Evolutionary conservation across 2,797 vertebrate species (phyloP), one percentile per base, ranked within the genome.

Genomic region (Halcyon chelicuti): DNA sequence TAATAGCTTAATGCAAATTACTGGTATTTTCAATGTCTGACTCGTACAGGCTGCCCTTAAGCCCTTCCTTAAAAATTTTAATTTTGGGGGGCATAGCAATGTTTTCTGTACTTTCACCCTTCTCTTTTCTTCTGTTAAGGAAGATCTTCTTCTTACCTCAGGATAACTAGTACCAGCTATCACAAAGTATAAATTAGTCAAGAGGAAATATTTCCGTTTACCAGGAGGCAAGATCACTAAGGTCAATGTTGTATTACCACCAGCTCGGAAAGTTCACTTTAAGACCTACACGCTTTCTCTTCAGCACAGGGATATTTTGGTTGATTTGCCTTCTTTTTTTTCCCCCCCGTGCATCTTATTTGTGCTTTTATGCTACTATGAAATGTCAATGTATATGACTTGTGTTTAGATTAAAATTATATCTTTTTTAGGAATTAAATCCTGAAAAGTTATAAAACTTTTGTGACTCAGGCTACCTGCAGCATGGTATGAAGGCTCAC

Each of bases 81-180:
- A 23, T 46, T 75, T 71, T 58, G 61, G 39, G 22, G 25, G 58
- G 23, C n/a, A 61, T 12, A 61, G 9, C 2, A 25, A 29, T 77
- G 35, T 75, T 86, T 93, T 60, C 46, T 88, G 61, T 42, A 92
- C 92, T 94, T 91, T 73, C 78, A 87, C 39, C 60, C 10, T 94
- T 81, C 58, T 58, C 37, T 74, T 85, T 75, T 42, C 29, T 47
- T 72, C 54, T 51, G 5, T 54, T 80, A 65, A 62, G 46, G 80
- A 93, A 94, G 23, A 9, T 91, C 19, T 7, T 83, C n/a, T 77
- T 80, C 73, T 58, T 78, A 62, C 54, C 20, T 86, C 54, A 73
- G 76, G 79, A 55, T 81, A 90, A 81, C 60, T 71, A 74, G n/a
- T 44, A 70, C 22, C 44, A 86, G 31, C 28, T 84, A 77, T 47